Evolutionary conservation across 2,797 vertebrate genomes (phyloP).

Genomic region (Tragopan temminckii): DNA sequence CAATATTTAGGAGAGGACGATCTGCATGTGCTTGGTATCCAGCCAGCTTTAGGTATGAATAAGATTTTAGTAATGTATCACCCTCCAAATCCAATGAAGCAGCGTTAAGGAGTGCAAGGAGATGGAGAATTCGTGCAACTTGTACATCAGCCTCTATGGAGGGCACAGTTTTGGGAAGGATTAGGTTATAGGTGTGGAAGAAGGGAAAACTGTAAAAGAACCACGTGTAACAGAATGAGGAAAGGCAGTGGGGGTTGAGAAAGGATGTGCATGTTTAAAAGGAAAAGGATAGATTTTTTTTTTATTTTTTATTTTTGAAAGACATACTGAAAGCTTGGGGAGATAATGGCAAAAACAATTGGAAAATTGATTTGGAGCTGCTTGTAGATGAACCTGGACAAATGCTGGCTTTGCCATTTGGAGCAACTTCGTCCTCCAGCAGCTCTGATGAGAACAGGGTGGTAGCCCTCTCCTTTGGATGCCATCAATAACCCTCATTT

Average conservation of each 20-base stretch:
- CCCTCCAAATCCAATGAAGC: neutral
- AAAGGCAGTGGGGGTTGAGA: neutral
- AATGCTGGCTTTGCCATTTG: neutral
- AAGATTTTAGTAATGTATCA: neutral
- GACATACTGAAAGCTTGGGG: neutral
- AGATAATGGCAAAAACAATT: neutral
- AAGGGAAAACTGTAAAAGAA: neutral
- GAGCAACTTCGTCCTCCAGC: neutral
- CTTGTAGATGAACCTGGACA: neutral
- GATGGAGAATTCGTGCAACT: neutral
- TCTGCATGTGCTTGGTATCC: neutral
- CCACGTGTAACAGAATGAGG: neutral
- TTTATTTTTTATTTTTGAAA: neutral
- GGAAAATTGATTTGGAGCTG: neutral
- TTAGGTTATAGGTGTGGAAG: neutral
- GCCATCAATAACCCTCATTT: neutral
- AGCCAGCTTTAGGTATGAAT: neutral
- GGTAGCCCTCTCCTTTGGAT: neutral
- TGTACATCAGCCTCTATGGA: too few species aligned
- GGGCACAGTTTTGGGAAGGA: neutral
- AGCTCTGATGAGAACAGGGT: neutral
- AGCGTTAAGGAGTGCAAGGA: neutral
- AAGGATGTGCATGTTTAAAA: neutral
- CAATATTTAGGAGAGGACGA: neutral
- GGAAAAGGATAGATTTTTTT: neutral